These are phyloP conservation scores for Synergus itoensis DNA, from an alignment of 2,888 invertebrate genomes.

Conservation along the genomic window DNA sequence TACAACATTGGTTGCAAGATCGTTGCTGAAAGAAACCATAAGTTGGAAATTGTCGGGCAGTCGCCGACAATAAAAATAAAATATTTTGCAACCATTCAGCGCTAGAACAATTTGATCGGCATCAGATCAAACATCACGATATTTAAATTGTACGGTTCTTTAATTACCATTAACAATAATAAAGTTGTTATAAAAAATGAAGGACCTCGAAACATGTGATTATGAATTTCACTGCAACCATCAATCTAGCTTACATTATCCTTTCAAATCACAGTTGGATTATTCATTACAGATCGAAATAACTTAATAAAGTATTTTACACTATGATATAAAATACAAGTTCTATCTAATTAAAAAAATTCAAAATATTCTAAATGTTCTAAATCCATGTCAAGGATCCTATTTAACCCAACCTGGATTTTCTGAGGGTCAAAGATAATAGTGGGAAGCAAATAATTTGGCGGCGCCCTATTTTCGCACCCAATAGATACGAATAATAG, in stretches of 20 bases:
- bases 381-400: not conserved
- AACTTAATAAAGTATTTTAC: not conserved
- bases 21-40: slow-evolving; percentile 27
- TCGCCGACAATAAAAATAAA: slow-evolving; percentile 18
- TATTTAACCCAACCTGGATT: not conserved
- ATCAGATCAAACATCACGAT: slow-evolving; percentile 25
- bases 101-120: slow-evolving; percentile 10
- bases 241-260: not conserved
- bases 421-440: slow-evolving; percentile 24
- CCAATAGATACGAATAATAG: slow-evolving; percentile 27
- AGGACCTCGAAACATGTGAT: slow-evolving; percentile 10
- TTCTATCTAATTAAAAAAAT: not conserved
- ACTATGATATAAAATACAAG: too few species aligned
- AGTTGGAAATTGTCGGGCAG: slow-evolving; percentile 25
- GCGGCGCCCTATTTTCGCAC: slow-evolving; percentile 17
- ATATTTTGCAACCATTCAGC: slow-evolving; percentile 22
- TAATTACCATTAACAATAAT: slow-evolving; percentile 35
- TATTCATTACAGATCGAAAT: not conserved
- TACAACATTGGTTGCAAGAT: slow-evolving; percentile 26
- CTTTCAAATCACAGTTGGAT: not conserved
- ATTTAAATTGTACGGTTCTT: slow-evolving; percentile 6
- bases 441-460: not conserved
- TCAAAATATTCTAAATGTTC: not conserved
- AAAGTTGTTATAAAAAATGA: slow-evolving; percentile 26
- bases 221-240: slow-evolving; percentile 2